Base-by-base conservation (phyloP, 2,797 vertebrate species). In the Brachyalestes nurse region DNA sequence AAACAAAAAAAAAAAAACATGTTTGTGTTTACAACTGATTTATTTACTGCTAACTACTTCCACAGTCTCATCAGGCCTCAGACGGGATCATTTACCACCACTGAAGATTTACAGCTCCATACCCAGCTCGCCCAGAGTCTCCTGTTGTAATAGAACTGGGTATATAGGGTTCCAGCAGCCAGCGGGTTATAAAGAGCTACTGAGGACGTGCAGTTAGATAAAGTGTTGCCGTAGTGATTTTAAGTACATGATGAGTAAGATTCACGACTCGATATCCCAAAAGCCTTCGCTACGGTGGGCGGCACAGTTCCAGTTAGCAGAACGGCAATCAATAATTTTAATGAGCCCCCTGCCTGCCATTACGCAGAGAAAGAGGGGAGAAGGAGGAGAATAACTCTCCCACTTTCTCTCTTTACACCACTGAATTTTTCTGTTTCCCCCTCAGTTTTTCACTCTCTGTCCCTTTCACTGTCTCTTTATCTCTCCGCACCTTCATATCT, bases 261-360 rank as follows among this genome's bases (percentile, higher is more conserved):
- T 72, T 78, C 61, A 65, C 72, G 62, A 82, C 34, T 40, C 25
- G 23, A 85, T 66, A 64, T 84, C 80, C 81, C 77, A 83, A 19
- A 64, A 73, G 61, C 65, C 58, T 60, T 10, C 55, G 61, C 70
- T 40, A 14, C 47, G 81, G 58, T 67, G 69, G 79, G 62, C 28
- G 76, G 67, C 69, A 73, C 45, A 49, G 91, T 89, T 84, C 51
- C 78, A 84, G 81, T 76, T 92, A 93, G 94, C 91, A 93, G 94
- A 96, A 94, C 91, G 92, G 91, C 90, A 93, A 97, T 96, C 94
- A 92, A 96, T 96, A 92, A 89, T 90, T 93, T 94, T 96, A 95
- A 97, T 96, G 94, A 95, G 93, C 93, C 94, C 94, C 95, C 93
- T 92, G 94, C 87, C 93, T 94, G 91, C 94, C 93, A 96, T 96